Evolutionary conservation across 2,888 invertebrate genomes (phyloP), one percentile per base, ranked within the genome.

Genomic region (Catocala fraxini): DNA sequence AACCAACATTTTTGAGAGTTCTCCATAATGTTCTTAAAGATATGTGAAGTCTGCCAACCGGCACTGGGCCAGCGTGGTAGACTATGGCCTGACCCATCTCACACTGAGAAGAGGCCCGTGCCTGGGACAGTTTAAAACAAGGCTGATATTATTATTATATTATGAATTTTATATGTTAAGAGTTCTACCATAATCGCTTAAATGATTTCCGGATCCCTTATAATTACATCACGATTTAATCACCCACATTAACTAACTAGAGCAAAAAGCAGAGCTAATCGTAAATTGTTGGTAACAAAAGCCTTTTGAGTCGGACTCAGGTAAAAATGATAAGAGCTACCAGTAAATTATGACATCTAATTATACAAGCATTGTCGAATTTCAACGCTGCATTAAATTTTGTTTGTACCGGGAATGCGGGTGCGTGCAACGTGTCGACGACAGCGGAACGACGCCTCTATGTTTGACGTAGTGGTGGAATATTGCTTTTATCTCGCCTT

Each of bases 311-410:
- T 70, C 55, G 84, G 42, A 12, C 10, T 55, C 63, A 55, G 83
- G 88, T 87, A 81, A 82, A 83, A 77, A 75, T 77, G 80, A 84
- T 73, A 85, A 85, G 85, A 82, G 83, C 71, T 80, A 80, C 65
- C 83, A 81, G 84, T 89, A 84, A 89, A 90, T 89, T 88, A 90
- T 91, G 89, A 87, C 86, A 82, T 89, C 88, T 91, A 92, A 93
- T 92, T 92, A 93, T 85, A 85, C 82, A 68, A 78, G 84, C 86
- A 86, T 92, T 91, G 92, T 92, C 83, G 81, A 85, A 85, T 87
- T 88, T 87, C 82, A 82, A 73, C 82, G 85, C 83, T 91, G 92
- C 89, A 89, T 90, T 91, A 88, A 89, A 91, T 89, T 91, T 87
- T 88, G 85, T 92, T 90, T 88, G 85, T 85, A 74, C 82, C 81